These are phyloP conservation scores for Tetraodon nigroviridis DNA, from an alignment of 2,113 vertebrate species.

Conservation along the genomic window DNA sequence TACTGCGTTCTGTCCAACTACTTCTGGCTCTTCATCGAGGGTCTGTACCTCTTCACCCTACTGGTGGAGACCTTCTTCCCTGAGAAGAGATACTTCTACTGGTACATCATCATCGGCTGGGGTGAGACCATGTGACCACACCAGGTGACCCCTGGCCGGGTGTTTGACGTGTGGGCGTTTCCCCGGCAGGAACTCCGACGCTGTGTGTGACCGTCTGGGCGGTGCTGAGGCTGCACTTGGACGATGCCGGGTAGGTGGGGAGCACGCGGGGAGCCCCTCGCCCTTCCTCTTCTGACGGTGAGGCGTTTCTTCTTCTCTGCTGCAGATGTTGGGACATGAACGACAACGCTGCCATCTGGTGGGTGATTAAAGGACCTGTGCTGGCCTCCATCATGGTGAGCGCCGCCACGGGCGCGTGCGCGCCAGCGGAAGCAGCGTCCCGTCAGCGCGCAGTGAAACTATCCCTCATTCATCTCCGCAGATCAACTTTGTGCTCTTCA, in stretches of 20 bases:
- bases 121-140: constrained; percentile 48
- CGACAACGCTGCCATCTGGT: constrained; percentile 93
- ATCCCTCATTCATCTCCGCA: constrained; percentile 61
- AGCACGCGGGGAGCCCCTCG: too few relatives aligned
- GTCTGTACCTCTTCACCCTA: constrained; percentile 92
- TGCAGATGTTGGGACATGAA: constrained; percentile 96
- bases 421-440: too few relatives aligned
- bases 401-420: neutral
- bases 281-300: too few relatives aligned
- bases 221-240: constrained; percentile 85
- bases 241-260: constrained; percentile 84
- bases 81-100: constrained; percentile 94
- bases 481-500: constrained; percentile 96
- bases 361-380: constrained; percentile 97
- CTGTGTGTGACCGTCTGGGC: constrained; percentile 93
- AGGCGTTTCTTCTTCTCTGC: too few relatives aligned
- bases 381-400: constrained; percentile 93
- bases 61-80: constrained; percentile 97
- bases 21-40: constrained; percentile 98
- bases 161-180: too few relatives aligned
- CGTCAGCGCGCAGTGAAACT: too few relatives aligned
- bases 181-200: constrained; percentile 89
- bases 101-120: constrained; percentile 81
- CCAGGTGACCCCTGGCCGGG: too few relatives aligned
- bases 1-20: constrained; percentile 98